Percentiles rank a stretch among this genome's conserved stretches.
Conservation (phyloP, 2,113 vertebrate genomes). For the Actenoides lindsayi region DNA sequence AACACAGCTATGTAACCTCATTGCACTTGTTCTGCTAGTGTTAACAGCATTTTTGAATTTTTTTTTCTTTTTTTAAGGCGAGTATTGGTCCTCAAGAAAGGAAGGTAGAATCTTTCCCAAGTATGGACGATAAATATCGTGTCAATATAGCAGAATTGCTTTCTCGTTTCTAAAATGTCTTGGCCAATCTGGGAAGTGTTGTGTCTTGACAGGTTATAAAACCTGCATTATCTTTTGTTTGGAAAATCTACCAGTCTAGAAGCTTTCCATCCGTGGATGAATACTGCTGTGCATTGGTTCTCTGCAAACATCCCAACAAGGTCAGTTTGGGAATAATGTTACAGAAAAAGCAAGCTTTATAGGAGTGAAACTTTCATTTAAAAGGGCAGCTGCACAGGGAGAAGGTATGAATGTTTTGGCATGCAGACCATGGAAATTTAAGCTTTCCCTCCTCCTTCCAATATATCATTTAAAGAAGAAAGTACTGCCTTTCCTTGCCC, state of each 20-base stretch:
- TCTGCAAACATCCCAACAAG: not conserved
- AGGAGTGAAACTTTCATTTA: not conserved
- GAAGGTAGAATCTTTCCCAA: not conserved
- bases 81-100: not conserved
- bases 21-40: not conserved
- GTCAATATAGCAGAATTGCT: not conserved
- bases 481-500: not conserved
- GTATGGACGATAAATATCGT: not conserved
- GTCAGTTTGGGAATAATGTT: not conserved
- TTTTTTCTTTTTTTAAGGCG: not conserved
- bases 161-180: not conserved
- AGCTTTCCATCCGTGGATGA: not conserved
- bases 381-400: not conserved
- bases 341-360: not conserved
- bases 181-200: not conserved
- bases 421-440: not conserved
- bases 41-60: not conserved
- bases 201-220: not conserved
- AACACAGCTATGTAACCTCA: not conserved
- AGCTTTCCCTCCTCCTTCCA: not conserved
- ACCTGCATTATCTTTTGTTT: not conserved
- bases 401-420: not conserved
- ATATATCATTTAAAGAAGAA: not conserved
- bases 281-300: not conserved
- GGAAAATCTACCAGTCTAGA: not conserved